Conservation (phyloP, 2,888 invertebrate genomes). For the Agrotis ipsilon region DNA sequence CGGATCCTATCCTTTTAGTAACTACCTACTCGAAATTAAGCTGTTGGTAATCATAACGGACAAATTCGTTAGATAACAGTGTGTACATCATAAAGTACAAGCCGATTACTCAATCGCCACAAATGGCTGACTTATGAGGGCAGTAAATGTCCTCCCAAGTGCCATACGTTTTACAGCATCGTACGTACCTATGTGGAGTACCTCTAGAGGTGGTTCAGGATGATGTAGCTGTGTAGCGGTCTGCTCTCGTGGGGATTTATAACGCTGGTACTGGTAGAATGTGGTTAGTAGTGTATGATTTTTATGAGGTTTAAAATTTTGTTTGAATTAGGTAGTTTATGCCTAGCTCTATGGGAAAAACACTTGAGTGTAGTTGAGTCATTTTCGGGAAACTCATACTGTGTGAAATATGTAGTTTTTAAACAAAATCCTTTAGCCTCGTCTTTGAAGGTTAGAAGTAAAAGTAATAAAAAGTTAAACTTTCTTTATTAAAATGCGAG, state of each 20-base stretch:
- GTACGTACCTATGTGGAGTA: not conserved
- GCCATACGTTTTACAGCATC: conserved; percentile 38
- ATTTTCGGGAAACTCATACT: not conserved
- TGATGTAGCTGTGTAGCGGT: conserved; percentile 13
- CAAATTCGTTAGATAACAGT: conserved; percentile 18
- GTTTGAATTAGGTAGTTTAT: too few species aligned
- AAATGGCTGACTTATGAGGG: conserved; percentile 41
- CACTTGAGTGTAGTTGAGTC: too few species aligned
- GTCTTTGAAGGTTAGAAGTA: too few species aligned
- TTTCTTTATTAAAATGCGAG: too few species aligned
- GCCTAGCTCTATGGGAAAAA: too few species aligned
- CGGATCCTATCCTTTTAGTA: too few species aligned
- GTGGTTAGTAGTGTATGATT: not conserved
- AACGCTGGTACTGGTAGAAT: conserved; percentile 6
- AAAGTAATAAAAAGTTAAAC: too few species aligned
- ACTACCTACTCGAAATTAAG: not conserved
- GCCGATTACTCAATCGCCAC: conserved; percentile 41
- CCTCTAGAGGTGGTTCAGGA: conserved; percentile 4
- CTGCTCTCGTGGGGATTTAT: conserved; percentile 33
- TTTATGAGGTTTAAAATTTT: conserved; percentile 17
- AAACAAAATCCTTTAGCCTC: too few species aligned
- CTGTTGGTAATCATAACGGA: not conserved
- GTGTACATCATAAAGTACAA: conserved; percentile 15
- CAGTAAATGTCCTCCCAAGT: conserved; percentile 48
- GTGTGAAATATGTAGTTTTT: too few species aligned